Base-by-base conservation (phyloP, 2,888 invertebrate species). In the Calameuta pallipes region DNA sequence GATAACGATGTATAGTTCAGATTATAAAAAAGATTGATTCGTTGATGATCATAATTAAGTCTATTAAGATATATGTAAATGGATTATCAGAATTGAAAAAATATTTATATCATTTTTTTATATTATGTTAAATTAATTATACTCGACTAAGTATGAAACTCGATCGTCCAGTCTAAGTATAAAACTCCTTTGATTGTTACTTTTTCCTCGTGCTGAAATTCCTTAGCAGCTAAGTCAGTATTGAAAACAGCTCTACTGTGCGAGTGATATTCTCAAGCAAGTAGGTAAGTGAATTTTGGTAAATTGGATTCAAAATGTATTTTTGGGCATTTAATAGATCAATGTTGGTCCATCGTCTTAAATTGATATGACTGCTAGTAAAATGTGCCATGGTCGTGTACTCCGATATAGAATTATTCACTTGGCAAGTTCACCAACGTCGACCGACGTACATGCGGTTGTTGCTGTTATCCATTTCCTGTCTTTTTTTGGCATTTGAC, bases 401-500 rank as follows among this genome's bases (percentile, higher is more conserved):
- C 23, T 56, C 56, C 56, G 23, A 56, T 56, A 56, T 56, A 56
- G 23, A 56, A 56, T 56, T 4, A 23, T 23, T 56, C 56, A 56
- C 70, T 75, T 80, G 80, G 76, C 80, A 77, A 81, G 80, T 76
- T 80, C 78, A 78, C 80, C 76, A 75, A 75, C 80, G 73, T 74
- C 78, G 76, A 80, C 79, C 31, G 77, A 76, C 76, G 75, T 70
- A 9, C 56, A 23, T 9, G 56, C 23, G 56, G 1, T 56, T 6
- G 15, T 56, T 15, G 23, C 23, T 9, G 23, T 6, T 9, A 79
- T 82, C 81, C 73, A 77, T 81, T 76, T 78, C 77, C 78, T 75
- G 79, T 78, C 75, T n/a, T 23, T 56, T 82, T 79, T 77, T 82
- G 81, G 80, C 81, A 80, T 80, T 12, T 34, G 71, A 74, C 78